Evolutionary conservation across 2,113 vertebrate species (phyloP), one percentile per base, ranked within the genome.

Genomic region (Hystrix cristata): DNA sequence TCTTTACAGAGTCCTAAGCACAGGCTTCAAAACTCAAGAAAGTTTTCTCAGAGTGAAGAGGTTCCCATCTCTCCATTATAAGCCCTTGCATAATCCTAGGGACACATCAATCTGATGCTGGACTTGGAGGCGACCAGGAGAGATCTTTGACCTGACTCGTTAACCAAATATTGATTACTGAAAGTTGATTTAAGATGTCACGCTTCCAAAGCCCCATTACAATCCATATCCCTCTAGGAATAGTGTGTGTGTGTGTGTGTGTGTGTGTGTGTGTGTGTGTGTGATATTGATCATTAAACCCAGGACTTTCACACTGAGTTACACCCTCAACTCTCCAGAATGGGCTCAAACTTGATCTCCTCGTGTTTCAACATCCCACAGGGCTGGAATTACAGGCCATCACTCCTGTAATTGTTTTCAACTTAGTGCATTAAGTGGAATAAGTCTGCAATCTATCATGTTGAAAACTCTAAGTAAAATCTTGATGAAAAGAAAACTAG

Each of bases 381-480:
- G 43, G 25, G 7, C 15, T 69, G 14, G 67, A 69, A n/a, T 69
- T 62, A 10, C 67, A 71, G n/a, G 8, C 7, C 12, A 71, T 34
- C 15, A 48, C 25, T 48, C 13, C 13, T 48, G 43, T 57, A 64
- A 5, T 27, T 38, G 7, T 62, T 95, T 96, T 80, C 80, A 90
- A 74, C 21, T 46, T 55, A 87, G 59, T n/a, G 19, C 15, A 43
- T 88, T 79, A 51, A 85, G 12, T 51, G 3, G 38, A 55, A 94
- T 94, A 51, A 91, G 18, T 1, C 7, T 46, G 1, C 59, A 82
- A 78, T 43, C 8, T 82, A 14, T 67, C 31, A 81, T 51, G 84
- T 43, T 94, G 23, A 9, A 88, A 89, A 87, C 5, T 60, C 59
- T 65, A 78, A 64, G 31, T 4, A 95, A 95, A 94, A 83, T 60